Evolutionary conservation across 2,113 vertebrate genomes (phyloP).

Genomic region (Sylvia atricapilla): DNA sequence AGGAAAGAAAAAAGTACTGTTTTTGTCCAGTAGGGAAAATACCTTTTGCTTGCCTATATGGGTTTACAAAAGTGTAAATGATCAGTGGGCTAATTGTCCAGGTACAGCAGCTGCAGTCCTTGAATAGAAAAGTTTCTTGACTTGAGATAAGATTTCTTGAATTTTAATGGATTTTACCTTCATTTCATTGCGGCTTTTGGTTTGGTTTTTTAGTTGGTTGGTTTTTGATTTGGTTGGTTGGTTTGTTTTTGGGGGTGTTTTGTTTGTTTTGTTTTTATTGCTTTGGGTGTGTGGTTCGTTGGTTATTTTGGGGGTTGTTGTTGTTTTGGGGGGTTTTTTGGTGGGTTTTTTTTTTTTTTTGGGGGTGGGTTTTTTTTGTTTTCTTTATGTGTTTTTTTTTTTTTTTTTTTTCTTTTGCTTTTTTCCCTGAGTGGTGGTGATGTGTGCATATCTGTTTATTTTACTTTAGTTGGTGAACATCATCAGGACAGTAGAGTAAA

Average conservation of each 20-base stretch:
- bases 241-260: too few relatives aligned
- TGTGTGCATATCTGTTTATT: not conserved
- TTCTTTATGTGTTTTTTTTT: too few relatives aligned
- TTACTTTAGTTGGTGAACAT: not conserved
- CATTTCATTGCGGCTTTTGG: not conserved
- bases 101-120: not conserved
- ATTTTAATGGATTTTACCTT: not conserved
- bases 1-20: not conserved
- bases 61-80: not conserved
- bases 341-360: too few relatives aligned
- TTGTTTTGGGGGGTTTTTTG: too few relatives aligned
- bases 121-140: not conserved
- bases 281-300: not conserved
- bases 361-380: not conserved
- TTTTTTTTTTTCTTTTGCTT: not conserved
- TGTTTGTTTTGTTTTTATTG: not conserved
- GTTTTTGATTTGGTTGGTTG: not conserved
- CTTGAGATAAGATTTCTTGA: not conserved
- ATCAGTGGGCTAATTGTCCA: not conserved
- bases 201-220: not conserved
- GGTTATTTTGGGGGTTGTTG: too few relatives aligned
- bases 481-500: not conserved
- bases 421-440: rapidly evolving
- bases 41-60: not conserved
- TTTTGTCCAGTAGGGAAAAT: not conserved